Evolutionary conservation across 1,140 invertebrate genomes (phyloP), one percentile per base, ranked within the genome.

Genomic region (Pachypeltis micranthus): DNA sequence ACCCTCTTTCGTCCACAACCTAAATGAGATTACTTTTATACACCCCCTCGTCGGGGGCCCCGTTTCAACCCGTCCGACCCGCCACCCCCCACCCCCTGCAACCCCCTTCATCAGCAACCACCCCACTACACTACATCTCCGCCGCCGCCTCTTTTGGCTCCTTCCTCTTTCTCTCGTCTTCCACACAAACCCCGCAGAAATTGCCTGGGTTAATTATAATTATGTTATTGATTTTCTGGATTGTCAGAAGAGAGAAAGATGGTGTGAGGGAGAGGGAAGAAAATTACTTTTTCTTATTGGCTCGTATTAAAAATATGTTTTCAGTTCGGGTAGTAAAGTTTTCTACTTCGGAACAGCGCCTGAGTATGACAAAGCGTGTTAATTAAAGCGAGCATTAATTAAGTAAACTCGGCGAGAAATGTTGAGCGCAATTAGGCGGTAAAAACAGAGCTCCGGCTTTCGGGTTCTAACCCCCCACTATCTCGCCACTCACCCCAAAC

Each of bases 11-110:
- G 10, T 21, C 47, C 47, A 51, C 59, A 39, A 31, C 61, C 61
- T 55, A 62, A 62, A 62, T 62, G 61, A 62, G 61, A 62, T 62
- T 62, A 62, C 61, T 62, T 62, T 62, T 62, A 62, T 62, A 62
- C 61, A 44, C 60, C 39, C 60, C 59, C 60, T 25, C 24, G n/a
- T 23, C 44, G 2, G n/a, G n/a, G 2, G 2, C 44, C 44, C 44
- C 24, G n/a, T 47, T 47, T 23, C 44, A 47, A 47, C 44, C 44
- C 44, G 44, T 19, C 25, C 54, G 16, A 56, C 54, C 47, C 47
- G 10, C 47, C 47, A 56, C 54, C 28, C 57, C 26, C 26, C 57
- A 14, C n/a, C 25, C 55, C 55, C 24, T 4, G 2, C 55, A 57
- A 57, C 23, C 55, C 57, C 26, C n/a, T n/a, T n/a, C n/a, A n/a